phyloP scores from a whole-genome alignment of 2,888 invertebrate genomes.

The Drosophila demipolita region DNA sequence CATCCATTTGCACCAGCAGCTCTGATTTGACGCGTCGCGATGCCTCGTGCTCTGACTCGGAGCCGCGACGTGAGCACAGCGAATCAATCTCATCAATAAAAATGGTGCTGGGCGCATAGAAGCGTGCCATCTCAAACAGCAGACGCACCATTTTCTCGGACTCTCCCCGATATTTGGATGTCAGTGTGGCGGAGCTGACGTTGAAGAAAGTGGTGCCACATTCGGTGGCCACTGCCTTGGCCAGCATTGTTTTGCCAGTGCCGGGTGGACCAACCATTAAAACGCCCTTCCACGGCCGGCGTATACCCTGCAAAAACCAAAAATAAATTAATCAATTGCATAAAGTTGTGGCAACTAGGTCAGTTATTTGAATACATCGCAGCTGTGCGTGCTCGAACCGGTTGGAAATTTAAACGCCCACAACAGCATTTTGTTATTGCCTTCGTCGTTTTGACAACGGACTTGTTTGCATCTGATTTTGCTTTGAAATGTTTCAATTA shows the following conservation, averaged over 20 bases:
- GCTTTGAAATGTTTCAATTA: not conserved
- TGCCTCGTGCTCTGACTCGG: constrained; percentile 98
- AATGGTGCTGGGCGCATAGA: constrained; percentile 99
- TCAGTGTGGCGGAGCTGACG: constrained; percentile 97
- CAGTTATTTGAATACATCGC: not conserved
- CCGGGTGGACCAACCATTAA: constrained; percentile 96
- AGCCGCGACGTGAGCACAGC: constrained; percentile 96
- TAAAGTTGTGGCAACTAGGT: not conserved
- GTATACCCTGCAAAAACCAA: constrained; percentile 90
- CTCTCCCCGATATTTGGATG: constrained; percentile 99
- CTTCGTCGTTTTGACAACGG: not conserved
- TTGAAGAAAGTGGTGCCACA: constrained; percentile 99
- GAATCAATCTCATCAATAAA: constrained; percentile 99
- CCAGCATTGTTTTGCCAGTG: constrained; percentile 98
- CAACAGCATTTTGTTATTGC: not conserved
- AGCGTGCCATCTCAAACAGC: constrained; percentile 99
- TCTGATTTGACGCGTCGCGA: constrained; percentile 98
- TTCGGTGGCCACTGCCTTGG: constrained; percentile 99
- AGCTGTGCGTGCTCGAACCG: not conserved
- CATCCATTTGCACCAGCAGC: constrained; percentile 99
- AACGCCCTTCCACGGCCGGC: constrained; percentile 98
- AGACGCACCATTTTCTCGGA: constrained; percentile 98
- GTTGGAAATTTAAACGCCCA: not conserved
- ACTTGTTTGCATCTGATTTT: not conserved
- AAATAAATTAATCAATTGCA: not conserved